Evolutionary conservation across 2,797 vertebrate species (phyloP).

Genomic region (Silurus lanzhouensis): DNA sequence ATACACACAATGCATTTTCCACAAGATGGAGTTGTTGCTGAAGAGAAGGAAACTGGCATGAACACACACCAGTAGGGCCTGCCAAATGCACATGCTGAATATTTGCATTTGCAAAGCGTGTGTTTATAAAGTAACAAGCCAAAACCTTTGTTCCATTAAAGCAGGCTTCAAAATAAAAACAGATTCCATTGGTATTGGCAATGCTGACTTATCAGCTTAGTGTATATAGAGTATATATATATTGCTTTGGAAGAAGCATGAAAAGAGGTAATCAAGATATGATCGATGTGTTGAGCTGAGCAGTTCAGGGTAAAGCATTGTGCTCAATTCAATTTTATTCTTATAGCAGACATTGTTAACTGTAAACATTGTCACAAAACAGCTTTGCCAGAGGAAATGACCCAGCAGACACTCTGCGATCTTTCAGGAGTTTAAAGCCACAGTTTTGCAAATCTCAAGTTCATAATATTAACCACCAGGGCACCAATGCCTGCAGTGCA

Average conservation of each 20-base stretch:
- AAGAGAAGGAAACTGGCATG: background rate
- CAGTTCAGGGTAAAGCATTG: background rate
- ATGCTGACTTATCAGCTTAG: background rate
- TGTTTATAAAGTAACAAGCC: background rate
- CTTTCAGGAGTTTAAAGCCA: constrained; percentile 3
- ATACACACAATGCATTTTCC: background rate
- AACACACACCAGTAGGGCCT: background rate
- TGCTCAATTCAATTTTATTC: background rate
- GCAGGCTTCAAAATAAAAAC: background rate
- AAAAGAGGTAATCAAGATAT: background rate
- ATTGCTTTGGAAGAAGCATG: background rate
- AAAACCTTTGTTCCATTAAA: background rate
- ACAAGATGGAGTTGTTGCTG: background rate
- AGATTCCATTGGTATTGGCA: background rate
- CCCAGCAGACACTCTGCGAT: background rate
- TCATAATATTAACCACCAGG: constrained; percentile 3
- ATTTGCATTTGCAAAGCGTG: background rate
- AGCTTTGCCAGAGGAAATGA: background rate
- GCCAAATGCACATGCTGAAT: constrained; percentile 7
- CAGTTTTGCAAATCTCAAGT: background rate
- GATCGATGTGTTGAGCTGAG: background rate
- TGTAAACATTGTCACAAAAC: background rate
- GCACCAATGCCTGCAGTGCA: background rate
- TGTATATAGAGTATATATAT: background rate
- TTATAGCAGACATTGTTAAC: background rate